phyloP scores from a whole-genome alignment of 2,113 vertebrate genomes.

The Corapipo altera region DNA sequence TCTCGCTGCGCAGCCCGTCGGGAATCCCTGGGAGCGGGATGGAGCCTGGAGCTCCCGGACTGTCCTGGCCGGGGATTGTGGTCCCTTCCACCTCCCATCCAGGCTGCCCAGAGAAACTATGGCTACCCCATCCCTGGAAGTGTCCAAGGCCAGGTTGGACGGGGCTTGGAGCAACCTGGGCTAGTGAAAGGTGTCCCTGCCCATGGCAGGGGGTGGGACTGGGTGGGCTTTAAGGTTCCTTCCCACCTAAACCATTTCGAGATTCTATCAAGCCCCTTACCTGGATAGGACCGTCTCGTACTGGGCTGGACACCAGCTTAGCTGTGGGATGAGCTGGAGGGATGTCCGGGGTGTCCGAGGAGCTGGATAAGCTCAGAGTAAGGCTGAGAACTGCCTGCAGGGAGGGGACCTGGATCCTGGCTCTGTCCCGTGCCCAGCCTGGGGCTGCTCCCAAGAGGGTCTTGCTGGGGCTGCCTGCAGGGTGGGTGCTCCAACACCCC shows the following conservation, averaged over 20 bases:
- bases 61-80: not conserved
- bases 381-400: not conserved
- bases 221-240: not conserved
- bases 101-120: not conserved
- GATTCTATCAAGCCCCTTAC: not conserved
- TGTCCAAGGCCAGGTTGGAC: not conserved
- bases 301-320: not conserved
- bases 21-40: not conserved
- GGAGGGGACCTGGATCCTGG: not conserved
- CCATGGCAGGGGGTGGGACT: not conserved
- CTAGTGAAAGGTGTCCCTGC: not conserved
- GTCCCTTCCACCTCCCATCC: too few relatives aligned
- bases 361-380: not conserved
- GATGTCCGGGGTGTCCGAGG: not conserved
- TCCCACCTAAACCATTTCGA: not conserved
- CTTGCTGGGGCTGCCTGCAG: not conserved
- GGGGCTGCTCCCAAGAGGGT: not conserved
- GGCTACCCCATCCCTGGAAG: not conserved
- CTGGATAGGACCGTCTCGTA: not conserved
- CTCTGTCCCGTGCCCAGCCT: not conserved
- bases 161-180: not conserved
- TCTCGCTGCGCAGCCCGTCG: not conserved
- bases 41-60: not conserved
- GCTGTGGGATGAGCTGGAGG: not conserved
- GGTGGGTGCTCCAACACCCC: accelerated